A percentile compares a stretch with the other conserved stretches of the same genome.
These are phyloP conservation scores for Tridacna gigas DNA, from an alignment of 2,888 invertebrate species.

Conservation along the genomic window DNA sequence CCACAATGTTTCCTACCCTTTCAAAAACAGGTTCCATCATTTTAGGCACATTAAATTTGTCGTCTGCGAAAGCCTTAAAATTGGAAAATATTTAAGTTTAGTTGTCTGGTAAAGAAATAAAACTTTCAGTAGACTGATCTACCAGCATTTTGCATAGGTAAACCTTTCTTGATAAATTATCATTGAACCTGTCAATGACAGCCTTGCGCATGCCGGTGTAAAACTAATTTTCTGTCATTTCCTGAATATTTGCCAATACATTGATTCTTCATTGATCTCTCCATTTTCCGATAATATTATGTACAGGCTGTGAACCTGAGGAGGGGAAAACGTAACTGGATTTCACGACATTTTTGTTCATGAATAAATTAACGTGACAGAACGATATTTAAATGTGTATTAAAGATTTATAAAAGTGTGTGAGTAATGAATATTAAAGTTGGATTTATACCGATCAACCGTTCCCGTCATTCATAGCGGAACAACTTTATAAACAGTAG, in stretches of 20 bases:
- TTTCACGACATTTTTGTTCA: background rate
- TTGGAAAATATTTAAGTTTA: too few species aligned
- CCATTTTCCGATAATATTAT: conserved; percentile 10
- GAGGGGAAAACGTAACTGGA: background rate
- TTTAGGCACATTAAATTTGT: too few species aligned
- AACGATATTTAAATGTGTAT: background rate
- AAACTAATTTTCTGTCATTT: conserved; percentile 14
- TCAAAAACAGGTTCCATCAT: too few species aligned
- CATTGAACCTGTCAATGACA: background rate
- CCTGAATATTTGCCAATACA: background rate
- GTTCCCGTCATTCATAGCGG: background rate
- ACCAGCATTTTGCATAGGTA: too few species aligned
- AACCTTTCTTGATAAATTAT: too few species aligned
- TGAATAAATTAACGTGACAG: background rate
- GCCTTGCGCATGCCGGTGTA: background rate
- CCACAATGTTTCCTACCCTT: too few species aligned
- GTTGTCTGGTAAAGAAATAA: too few species aligned
- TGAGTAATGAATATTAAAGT: too few species aligned
- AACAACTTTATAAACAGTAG: background rate
- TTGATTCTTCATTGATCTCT: conserved; percentile 15
- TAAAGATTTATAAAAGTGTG: too few species aligned
- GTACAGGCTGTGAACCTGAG: background rate
- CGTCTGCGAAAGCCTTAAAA: too few species aligned
- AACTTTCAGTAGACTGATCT: too few species aligned
- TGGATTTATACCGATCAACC: background rate